These are phyloP conservation scores for Catajapyx aquilonaris DNA, from an alignment of 1,140 invertebrate genomes.

Conservation along the genomic window DNA sequence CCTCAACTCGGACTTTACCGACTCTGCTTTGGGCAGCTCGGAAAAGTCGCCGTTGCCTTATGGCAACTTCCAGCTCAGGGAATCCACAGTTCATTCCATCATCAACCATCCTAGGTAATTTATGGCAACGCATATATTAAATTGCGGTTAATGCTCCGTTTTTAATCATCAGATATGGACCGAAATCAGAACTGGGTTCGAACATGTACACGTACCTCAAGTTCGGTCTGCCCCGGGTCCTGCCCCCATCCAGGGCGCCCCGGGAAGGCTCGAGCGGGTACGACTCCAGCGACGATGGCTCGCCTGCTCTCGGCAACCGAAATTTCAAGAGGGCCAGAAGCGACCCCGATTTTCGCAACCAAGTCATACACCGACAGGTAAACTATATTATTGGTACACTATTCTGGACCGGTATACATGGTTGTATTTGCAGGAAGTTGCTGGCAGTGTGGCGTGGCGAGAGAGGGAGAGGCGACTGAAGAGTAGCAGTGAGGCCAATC, in stretches of 20 bases:
- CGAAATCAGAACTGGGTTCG: constrained; percentile 28
- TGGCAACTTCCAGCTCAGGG: constrained; percentile 77
- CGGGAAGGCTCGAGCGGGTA: constrained; percentile 61
- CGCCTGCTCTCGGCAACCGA: constrained; percentile 4
- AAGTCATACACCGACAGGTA: constrained; percentile 10
- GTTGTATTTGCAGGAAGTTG: too few species aligned
- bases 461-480: constrained; percentile 5
- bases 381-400: too few species aligned
- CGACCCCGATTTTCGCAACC: constrained; percentile 49
- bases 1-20: constrained; percentile 83
- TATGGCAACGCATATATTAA: too few species aligned
- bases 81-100: constrained; percentile 83
- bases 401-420: too few species aligned
- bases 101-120: constrained; percentile 75
- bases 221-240: constrained; percentile 73
- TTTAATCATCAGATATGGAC: constrained; percentile 17
- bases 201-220: constrained; percentile 86
- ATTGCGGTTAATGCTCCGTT: too few species aligned
- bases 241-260: constrained; percentile 34
- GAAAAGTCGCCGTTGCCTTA: constrained; percentile 77
- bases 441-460: background rate
- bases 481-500: constrained; percentile 44
- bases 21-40: constrained; percentile 70
- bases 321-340: constrained; percentile 23
- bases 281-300: constrained; percentile 48